Evolutionary conservation across 2,113 vertebrate genomes (phyloP).

Genomic region (Leptobrachium leishanense): DNA sequence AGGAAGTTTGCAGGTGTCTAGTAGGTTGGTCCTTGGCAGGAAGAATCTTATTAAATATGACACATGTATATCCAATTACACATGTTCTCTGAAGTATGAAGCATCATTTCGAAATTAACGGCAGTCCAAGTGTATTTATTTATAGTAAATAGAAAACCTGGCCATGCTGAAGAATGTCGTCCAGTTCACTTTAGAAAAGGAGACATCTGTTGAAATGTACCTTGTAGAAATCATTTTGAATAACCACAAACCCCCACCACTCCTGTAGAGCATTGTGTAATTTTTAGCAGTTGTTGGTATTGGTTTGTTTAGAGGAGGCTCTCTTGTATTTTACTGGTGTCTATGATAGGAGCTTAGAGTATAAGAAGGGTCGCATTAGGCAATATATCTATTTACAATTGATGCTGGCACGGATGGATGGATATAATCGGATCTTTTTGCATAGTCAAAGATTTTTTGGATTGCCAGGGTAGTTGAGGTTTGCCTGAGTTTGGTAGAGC

Average conservation of each 20-base stretch:
- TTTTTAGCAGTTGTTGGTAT: too few relatives aligned
- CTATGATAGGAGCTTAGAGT: too few relatives aligned
- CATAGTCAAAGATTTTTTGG: too few relatives aligned
- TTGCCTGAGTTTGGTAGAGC: too few relatives aligned
- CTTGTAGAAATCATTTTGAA: conserved; percentile 7
- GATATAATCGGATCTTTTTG: too few relatives aligned
- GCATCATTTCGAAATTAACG: conserved; percentile 26
- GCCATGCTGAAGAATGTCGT: conserved; percentile 32
- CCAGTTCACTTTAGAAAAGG: conserved; percentile 10
- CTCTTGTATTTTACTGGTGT: too few relatives aligned
- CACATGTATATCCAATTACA: conserved; percentile 44
- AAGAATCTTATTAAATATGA: conserved; percentile 27
- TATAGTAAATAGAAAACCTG: conserved; percentile 22
- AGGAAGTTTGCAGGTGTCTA: conserved; percentile 26
- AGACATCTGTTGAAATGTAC: conserved; percentile 30
- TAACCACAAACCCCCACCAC: neutral
- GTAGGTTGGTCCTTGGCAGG: conserved; percentile 15
- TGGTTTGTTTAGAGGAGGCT: too few relatives aligned
- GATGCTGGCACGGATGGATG: too few relatives aligned
- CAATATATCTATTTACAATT: too few relatives aligned
- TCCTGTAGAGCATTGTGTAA: too few relatives aligned
- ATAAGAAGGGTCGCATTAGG: too few relatives aligned
- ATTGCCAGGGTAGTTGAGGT: too few relatives aligned
- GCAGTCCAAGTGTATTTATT: conserved; percentile 29
- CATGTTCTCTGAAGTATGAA: conserved; percentile 42